Conservation (phyloP, 2,113 vertebrate species). For the Leptosomus discolor region DNA sequence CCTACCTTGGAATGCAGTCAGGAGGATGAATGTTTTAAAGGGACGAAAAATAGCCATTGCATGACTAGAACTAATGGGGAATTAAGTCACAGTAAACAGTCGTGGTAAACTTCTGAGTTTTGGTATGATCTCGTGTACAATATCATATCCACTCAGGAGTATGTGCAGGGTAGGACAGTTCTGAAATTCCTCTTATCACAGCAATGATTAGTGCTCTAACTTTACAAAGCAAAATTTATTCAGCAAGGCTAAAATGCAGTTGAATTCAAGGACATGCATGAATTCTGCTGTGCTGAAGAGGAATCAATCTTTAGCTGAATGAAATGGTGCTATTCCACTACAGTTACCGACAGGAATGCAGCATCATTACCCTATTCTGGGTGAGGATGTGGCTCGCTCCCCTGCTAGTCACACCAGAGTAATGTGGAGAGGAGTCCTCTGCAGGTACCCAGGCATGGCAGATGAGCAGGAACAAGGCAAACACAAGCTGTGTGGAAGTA, state of each 20-base stretch:
- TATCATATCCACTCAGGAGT: neutral
- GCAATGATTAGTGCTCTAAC: neutral
- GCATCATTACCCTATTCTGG: neutral
- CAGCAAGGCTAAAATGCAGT: neutral
- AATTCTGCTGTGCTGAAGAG: neutral
- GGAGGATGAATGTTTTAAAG: neutral
- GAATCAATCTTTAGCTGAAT: neutral
- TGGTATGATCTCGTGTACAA: neutral
- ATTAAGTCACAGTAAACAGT: slow-evolving; percentile 4
- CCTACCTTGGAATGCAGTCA: slow-evolving; percentile 24
- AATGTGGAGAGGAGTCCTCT: neutral
- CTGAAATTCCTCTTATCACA: neutral
- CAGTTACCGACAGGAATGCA: neutral
- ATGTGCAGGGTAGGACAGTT: neutral
- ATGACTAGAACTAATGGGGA: slow-evolving; percentile 10
- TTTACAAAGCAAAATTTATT: neutral
- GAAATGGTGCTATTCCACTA: neutral
- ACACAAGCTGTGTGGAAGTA: neutral
- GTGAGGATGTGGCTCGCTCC: rapidly evolving
- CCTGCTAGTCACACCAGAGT: neutral
- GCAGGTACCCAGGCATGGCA: neutral
- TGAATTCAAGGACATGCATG: neutral
- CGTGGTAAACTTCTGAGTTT: neutral
- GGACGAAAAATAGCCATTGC: neutral
- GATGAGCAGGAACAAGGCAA: neutral